A percentile compares a stretch with the other conserved stretches of the same genome.
Evolutionary conservation across 2,797 vertebrate genomes (phyloP).

Genomic region (Karalla daura): DNA sequence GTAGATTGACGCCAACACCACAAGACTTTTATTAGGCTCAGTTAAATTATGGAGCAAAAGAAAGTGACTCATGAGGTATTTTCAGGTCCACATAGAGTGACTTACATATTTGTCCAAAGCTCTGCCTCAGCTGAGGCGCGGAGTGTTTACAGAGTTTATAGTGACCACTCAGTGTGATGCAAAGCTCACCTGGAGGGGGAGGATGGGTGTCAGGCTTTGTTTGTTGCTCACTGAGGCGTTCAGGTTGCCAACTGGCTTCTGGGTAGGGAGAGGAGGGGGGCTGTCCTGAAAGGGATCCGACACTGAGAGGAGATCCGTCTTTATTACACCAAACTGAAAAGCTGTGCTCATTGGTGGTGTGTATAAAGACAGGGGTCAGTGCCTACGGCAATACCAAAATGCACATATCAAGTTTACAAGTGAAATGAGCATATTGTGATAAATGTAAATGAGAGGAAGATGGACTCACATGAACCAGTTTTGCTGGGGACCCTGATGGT

Average conservation of each 20-base stretch:
- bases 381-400: not conserved
- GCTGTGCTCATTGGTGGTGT: not conserved
- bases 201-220: slow-evolving; percentile 16
- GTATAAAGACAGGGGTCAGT: not conserved
- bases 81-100: not conserved
- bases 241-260: slow-evolving; percentile 87
- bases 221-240: slow-evolving; percentile 51
- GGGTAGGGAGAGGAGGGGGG: slow-evolving; percentile 87
- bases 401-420: not conserved
- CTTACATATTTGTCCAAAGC: not conserved
- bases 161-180: not conserved
- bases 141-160: not conserved
- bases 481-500: slow-evolving; percentile 93
- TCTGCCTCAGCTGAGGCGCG: not conserved
- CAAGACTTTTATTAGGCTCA: not conserved
- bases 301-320: slow-evolving; percentile 68
- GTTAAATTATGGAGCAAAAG: not conserved
- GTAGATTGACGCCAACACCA: not conserved
- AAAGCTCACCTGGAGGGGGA: slow-evolving; percentile 48
- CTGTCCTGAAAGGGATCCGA: slow-evolving; percentile 78
- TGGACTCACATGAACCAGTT: slow-evolving; percentile 76
- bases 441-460: not conserved
- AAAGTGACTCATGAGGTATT: not conserved
- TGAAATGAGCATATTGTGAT: not conserved
- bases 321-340: slow-evolving; percentile 6